Base-by-base conservation (phyloP, 1,140 invertebrate genomes). In the Procambarus clarkii region DNA sequence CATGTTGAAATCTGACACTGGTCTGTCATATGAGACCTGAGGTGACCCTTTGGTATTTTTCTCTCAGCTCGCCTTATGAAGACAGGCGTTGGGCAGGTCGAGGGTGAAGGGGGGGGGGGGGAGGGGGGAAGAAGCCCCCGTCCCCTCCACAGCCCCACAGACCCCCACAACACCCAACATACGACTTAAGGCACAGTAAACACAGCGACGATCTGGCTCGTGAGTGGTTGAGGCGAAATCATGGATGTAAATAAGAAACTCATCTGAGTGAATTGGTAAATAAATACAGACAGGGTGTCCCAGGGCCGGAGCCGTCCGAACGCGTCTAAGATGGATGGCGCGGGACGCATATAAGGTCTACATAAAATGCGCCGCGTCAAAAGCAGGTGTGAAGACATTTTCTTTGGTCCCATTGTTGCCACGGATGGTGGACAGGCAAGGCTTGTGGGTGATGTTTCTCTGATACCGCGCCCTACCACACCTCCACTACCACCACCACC, bases 311-410 rank as follows among this genome's bases (percentile, higher is more conserved):
- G 60, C 21, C 60, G 18, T 64, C 21, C 69, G 2, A 34, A 74
- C 69, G 11, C 79, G 11, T n/a, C 79, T 8, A 34, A 58, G 48
- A 81, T 81, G 79, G 48, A 81, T 54, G 79, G 45, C 79, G n/a
- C 15, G 54, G 54, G 79, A 64, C 60, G 7, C 60, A 64, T 64
- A 64, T 64, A 64, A 64, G 60, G 86, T 34, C 60, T 24, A 87
- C 77, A 46, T 80, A 81, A 81, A 88, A 88, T 81, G 78, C 86
- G 77, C 50, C 78, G 9, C 86, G 77, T 88, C 77, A 88, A 81
- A 88, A 71, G 86, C 77, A 88, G 77, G 86, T 88, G 86, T 81
- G 77, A 88, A 71, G 77, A 88, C 86, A 58, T 21, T 88, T 81
- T 74, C 77, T 88, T 80, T 88, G 44, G 44, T 58, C 86, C 77